Evolutionary conservation across 2,113 vertebrate genomes (phyloP), one percentile per base, ranked within the genome.

Genomic region (Benthochromis sp.): DNA sequence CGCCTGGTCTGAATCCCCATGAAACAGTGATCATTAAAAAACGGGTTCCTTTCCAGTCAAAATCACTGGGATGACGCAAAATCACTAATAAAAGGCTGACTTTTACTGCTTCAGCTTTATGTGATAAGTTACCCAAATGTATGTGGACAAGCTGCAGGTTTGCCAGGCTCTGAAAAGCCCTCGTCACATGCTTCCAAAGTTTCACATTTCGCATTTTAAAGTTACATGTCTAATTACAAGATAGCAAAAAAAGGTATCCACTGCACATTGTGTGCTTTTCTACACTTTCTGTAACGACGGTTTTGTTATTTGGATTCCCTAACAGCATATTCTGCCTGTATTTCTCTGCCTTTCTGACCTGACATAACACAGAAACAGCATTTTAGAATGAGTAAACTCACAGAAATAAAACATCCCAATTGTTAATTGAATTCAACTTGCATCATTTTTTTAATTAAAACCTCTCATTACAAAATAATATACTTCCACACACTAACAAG

Each of bases 1-100:
- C 54, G 95, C 92, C 92, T 93, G 93, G 55, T 94, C 92, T 94
- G 91, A 94, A 91, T 90, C 90, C 83, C 85, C 90, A 90, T 93
- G 94, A 95, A 96, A 95, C 88, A 83, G 91, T 59, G 82, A 94
- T 96, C 95, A 96, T 97, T 95, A 96, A 96, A 96, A 92, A 95
- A 94, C 55, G 71, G 80, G 81, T 95, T 92, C 21, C 94, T 90
- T 96, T 92, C 93, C 93, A 94, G 86, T 88, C 85, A 90, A 91
- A 94, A 96, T 96, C 86, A 85, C 94, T 89, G 92, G 36, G 89
- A 96, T 96, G 96, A 97, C 94, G 94, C 94, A 95, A 90, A 93
- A 96, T 94, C 89, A 90, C 92, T 94, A 93, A 95, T 96, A 95
- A 96, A 96, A 94, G 84, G 82, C 86, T 69, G 89, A 61, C 47